Percentiles rank a stretch among this genome's conserved stretches.
Conservation (phyloP, 2,888 invertebrate species). For the Vannuccia rotundouncinata region DNA sequence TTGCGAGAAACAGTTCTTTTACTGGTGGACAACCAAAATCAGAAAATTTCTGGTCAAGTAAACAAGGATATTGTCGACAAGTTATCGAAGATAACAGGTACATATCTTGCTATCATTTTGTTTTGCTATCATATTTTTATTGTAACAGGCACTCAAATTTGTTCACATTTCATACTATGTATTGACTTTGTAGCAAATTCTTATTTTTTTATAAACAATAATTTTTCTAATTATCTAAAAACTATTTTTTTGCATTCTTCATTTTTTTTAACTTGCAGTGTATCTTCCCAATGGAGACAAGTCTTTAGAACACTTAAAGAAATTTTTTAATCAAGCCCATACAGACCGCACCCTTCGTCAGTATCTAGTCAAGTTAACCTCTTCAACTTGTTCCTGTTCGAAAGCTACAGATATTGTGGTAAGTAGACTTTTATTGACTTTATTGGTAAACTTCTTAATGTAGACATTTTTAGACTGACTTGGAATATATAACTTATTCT, state of each 20-base stretch:
- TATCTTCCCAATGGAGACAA: background rate
- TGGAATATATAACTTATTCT: too few relatives aligned
- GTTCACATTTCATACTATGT: too few relatives aligned
- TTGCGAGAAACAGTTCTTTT: background rate
- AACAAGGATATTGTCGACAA: background rate
- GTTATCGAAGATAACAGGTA: background rate
- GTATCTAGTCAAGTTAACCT: background rate
- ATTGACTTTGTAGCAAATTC: too few relatives aligned
- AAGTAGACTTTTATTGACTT: background rate
- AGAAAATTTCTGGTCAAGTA: background rate
- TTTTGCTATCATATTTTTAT: too few relatives aligned
- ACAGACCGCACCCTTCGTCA: background rate
- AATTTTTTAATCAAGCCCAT: conserved; percentile 3
- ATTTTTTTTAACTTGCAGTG: too few relatives aligned
- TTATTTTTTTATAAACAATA: too few relatives aligned
- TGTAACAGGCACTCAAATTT: too few relatives aligned
- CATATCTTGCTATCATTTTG: too few relatives aligned
- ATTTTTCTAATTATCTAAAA: too few relatives aligned
- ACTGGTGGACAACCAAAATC: background rate
- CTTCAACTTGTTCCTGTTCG: background rate
- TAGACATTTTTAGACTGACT: too few relatives aligned
- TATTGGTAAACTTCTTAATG: too few relatives aligned
- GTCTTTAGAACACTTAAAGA: conserved; percentile 6
- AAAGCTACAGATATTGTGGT: background rate
- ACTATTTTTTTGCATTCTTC: too few relatives aligned